A percentile compares a stretch with the other conserved stretches of the same genome.
Conservation (phyloP, 2,797 vertebrate genomes). For the Octomys mimax region DNA sequence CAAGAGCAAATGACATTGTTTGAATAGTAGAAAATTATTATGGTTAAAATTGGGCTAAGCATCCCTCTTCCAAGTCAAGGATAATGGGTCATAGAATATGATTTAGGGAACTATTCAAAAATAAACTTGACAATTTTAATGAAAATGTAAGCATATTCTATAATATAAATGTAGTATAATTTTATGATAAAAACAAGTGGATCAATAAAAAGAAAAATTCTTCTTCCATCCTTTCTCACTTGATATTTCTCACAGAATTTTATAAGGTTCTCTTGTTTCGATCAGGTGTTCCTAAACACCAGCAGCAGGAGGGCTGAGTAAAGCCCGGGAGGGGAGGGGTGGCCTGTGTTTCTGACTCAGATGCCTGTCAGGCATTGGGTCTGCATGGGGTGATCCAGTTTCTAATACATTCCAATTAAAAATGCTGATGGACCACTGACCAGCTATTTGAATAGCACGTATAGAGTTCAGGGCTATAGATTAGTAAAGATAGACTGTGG, state of each 20-base stretch:
- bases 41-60: background rate
- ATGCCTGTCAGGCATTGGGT: background rate
- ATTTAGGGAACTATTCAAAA: background rate
- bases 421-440: background rate
- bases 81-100: background rate
- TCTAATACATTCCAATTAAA: background rate
- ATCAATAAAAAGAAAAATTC: background rate
- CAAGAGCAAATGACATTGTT: background rate
- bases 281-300: background rate
- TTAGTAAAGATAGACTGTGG: background rate
- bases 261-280: background rate
- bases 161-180: background rate
- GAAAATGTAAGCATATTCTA: background rate
- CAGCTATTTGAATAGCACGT: background rate
- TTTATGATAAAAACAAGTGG: background rate
- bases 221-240: background rate
- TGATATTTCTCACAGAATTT: background rate
- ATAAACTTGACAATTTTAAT: background rate
- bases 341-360: background rate
- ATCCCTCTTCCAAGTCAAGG: background rate
- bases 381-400: background rate
- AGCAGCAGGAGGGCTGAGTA: background rate
- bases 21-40: background rate
- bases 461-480: background rate
- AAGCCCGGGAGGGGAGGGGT: background rate